Evolutionary conservation across 2,888 invertebrate species (phyloP), one percentile per base, ranked within the genome.

Genomic region (Apeira syringaria): DNA sequence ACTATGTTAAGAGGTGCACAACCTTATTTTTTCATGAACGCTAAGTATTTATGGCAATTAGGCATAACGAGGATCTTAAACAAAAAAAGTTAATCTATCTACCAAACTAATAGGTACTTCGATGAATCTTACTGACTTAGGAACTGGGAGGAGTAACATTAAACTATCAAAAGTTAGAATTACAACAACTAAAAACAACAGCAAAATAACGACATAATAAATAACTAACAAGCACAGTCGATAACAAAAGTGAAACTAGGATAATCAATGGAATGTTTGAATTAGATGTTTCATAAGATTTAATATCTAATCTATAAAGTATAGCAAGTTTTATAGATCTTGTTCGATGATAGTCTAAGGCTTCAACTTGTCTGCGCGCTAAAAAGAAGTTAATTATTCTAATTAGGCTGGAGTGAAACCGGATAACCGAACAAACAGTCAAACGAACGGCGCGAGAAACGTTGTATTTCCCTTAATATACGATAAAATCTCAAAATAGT

Each of bases 401-500:
- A 84, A 76, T 84, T 88, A 86, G 84, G 86, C 88, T 82, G 80
- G 71, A 86, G 78, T 78, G 71, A 75, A 84, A 83, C 75, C 68
- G 67, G 72, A 71, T 68, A 74, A 72, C 61, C 73, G 74, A 81
- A 78, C 68, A 69, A 76, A 40, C 2, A 30, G 68, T 73, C 68
- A 74, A 82, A 80, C 75, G 80, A 82, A 83, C 64, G 50, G 70
- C 74, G 62, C 70, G 68, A 74, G 71, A 71, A 73, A 59, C 55
- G 48, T 69, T 71, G 74, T 66, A 72, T 71, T 77, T 69, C 71
- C 65, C 76, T 86, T 87, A 87, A 81, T 77, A 78, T 83, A 88
- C 86, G 88, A 87, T 89, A 88, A 89, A 88, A 89, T 88, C 88
- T 89, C 89, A 87, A 86, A 89, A 87, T 86, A 80, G 80, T 89